Base-by-base conservation (phyloP, 2,113 vertebrate species). In the Phocoena phocoena region DNA sequence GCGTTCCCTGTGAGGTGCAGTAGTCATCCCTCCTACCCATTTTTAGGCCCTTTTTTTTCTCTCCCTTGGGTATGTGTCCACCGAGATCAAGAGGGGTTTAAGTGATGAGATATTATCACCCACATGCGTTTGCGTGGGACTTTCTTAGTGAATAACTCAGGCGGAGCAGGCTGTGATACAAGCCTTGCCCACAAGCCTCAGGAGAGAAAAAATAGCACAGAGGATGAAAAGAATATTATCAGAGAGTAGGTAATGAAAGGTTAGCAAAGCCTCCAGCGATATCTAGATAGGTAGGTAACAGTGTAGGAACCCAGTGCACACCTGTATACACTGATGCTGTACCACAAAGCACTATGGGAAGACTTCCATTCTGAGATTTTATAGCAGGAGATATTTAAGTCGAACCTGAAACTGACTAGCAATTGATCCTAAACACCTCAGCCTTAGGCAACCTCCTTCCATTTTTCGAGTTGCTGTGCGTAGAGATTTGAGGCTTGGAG, bases 81-180 rank as follows among this genome's bases (percentile, higher is more conserved):
- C 1, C 60, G 53, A 14, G 38, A 89, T 98, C 97, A 92, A 80
- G n/a, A 95, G 98, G 97, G 84, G 21, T 80, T 98, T 96, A 97
- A 97, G 89, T 76, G 96, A 95, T 98, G 98, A 98, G 97, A 97
- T 97, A 93, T 95, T 93, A 92, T 98, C 98, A 97, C 98, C 98
- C 94, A 77, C 93, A 88, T 90, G 97, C 93, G 89, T 95, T 96
- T 95, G 97, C 97, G 95, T 98, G 97, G 98, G 98, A 97, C 97
- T 98, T 98, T 98, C 98, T 98, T 88, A 97, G 93, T 97, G 95
- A 98, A 98, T 98, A 98, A 98, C 98, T 97, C 98, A 98, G 98
- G 97, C 98, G 98, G 97, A 98, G 97, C 98, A 98, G 98, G 98
- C 95, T 97, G 88, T 96, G 97, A 96, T 97, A 92, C 87, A 97